phyloP scores from a whole-genome alignment of 2,113 vertebrate genomes.

The Pavo muticus region DNA sequence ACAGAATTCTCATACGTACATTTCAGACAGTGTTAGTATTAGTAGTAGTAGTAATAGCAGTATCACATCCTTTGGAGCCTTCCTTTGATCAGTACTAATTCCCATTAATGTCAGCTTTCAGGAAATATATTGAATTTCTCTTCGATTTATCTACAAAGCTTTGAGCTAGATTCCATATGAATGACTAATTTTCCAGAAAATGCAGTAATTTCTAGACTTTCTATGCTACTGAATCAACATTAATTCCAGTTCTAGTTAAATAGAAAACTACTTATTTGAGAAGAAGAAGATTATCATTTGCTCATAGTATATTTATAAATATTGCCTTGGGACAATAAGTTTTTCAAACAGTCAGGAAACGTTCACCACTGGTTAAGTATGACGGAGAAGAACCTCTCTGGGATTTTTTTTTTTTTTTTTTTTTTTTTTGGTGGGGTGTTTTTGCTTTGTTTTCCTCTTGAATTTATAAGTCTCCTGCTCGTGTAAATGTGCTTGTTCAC shows the following conservation, averaged over 20 bases:
- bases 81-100: not conserved
- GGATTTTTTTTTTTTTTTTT: not conserved
- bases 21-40: not conserved
- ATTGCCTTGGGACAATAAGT: not conserved
- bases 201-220: not conserved
- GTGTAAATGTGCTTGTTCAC: not conserved
- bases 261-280: not conserved
- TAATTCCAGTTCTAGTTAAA: not conserved
- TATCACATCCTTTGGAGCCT: not conserved
- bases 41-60: not conserved
- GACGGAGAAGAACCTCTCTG: not conserved
- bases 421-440: not conserved
- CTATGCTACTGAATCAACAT: not conserved
- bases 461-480: not conserved
- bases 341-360: not conserved
- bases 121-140: not conserved
- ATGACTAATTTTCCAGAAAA: not conserved
- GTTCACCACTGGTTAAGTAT: not conserved
- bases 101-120: not conserved
- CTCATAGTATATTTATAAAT: not conserved
- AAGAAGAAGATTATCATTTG: not conserved
- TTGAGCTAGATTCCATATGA: not conserved
- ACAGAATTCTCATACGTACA: fast-evolving
- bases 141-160: not conserved
- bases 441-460: not conserved